Evolutionary conservation across 2,888 invertebrate species (phyloP).

Genomic region (Brachypalpus laphriformis): DNA sequence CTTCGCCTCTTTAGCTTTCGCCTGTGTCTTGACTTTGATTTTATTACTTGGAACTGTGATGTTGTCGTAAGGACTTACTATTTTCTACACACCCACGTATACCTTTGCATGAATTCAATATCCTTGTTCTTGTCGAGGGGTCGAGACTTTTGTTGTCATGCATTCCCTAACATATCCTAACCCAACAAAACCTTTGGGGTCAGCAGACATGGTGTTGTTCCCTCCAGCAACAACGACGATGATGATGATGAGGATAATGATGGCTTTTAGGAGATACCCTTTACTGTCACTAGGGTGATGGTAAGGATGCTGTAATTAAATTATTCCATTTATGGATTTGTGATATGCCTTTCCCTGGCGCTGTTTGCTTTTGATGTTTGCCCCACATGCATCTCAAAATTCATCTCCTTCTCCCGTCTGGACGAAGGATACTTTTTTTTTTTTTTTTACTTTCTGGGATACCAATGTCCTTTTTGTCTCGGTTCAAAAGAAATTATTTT

Average conservation of each 20-base stretch:
- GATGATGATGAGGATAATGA: conserved; percentile 15
- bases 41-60: conserved; percentile 52
- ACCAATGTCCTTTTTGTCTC: conserved; percentile 28
- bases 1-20: conserved; percentile 37
- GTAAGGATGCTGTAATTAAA: conserved; percentile 49
- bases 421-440: not conserved
- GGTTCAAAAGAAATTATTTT: conserved; percentile 37
- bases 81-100: conserved; percentile 16
- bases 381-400: not conserved
- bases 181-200: conserved; percentile 14
- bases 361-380: conserved; percentile 27
- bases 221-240: conserved; percentile 6
- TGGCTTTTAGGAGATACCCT: conserved; percentile 11
- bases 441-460: not conserved
- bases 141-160: conserved; percentile 5
- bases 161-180: conserved; percentile 12
- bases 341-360: conserved; percentile 10
- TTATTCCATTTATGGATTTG: conserved; percentile 46
- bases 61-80: conserved; percentile 47
- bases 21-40: conserved; percentile 59
- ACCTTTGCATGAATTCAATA: conserved; percentile 63
- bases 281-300: not conserved
- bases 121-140: conserved; percentile 33
- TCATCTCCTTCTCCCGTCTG: not conserved
- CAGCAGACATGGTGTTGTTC: conserved; percentile 4